Base-by-base conservation (phyloP, 2,797 vertebrate genomes). In the Cheirogaleus major region DNA sequence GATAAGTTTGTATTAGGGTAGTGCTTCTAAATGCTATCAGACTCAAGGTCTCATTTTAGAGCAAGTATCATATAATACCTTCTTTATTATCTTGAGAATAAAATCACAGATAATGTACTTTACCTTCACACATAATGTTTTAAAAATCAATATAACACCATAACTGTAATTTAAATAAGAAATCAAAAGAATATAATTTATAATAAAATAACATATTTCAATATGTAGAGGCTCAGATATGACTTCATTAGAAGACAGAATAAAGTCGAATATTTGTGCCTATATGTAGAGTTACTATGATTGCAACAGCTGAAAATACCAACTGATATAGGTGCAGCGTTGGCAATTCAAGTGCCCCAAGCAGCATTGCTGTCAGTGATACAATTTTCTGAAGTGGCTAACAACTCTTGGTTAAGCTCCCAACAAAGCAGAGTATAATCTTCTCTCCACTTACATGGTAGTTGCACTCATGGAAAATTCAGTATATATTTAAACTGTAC, bases 41-140 rank as follows among this genome's bases (percentile, higher is more conserved):
- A 76, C 4, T 35, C 32, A 43, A 41, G 1, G 25, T 78, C 55
- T 91, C 14, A 38, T 89, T 93, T 83, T 15, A 93, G 25, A 83
- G 50, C 45, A 85, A 93, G 20, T 65, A 61, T 94, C 89, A 82
- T 73, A 52, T 79, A 55, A 82, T 7, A 73, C 27, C 38, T 85
- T 85, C 63, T 67, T 84, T 67, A 59, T 41, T 84, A 41, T 50
- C 20, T 96, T 87, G 86, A 94, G 70, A 81, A 91, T 67, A 91
- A 93, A 96, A 78, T 94, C 65, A 89, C 63, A 79, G 61, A 89
- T 82, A 70, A 75, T 75, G 63, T 41, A 85, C 63, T 50, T 96
- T 92, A 89, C 55, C 20, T 92, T 90, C 32, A 94, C 35, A 82
- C 4, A 41, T 41, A 88, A 76, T 72, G 41, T 92, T 91, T 55